These are phyloP conservation scores for Lasioglossum baleicum DNA, from an alignment of 1,140 invertebrate genomes.

Conservation along the genomic window DNA sequence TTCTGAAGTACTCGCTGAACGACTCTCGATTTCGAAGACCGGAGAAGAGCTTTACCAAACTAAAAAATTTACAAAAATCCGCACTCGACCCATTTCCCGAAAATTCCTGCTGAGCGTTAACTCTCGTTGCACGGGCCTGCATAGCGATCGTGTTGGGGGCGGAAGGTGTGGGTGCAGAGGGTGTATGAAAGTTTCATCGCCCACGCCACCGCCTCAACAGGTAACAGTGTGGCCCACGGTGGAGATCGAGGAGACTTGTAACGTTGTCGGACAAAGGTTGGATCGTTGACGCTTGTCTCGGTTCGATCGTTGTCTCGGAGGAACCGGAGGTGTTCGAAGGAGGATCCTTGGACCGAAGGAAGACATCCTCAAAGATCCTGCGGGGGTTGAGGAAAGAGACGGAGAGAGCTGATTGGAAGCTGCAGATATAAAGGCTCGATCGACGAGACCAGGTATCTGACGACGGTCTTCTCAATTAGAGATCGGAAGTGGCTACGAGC, in stretches of 20 bases:
- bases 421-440: conserved; percentile 32
- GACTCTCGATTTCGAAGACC: no score
- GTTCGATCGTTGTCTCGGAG: no score
- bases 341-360: not conserved
- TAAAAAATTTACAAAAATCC: no score
- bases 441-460: conserved; percentile 53
- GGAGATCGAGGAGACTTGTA: conserved; percentile 5
- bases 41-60: no score
- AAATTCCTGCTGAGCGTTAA: no score
- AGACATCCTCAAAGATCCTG: not conserved
- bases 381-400: conserved; percentile 21
- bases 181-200: conserved; percentile 27
- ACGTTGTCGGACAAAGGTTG: conserved; percentile 47
- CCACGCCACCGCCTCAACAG: conserved; percentile 23
- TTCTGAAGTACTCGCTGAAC: no score
- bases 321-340: not conserved
- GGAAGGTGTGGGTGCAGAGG: not conserved
- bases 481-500: conserved; percentile 57
- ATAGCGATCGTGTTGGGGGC: no score
- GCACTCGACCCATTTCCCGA: no score
- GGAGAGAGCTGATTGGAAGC: not conserved
- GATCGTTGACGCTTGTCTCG: conserved; percentile 47
- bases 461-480: conserved; percentile 60
- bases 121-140: no score
- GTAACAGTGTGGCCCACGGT: conserved; percentile 14